A percentile compares a stretch with the other conserved stretches of the same genome.
Evolutionary conservation across 2,797 vertebrate species (phyloP).

Genomic region (Phaenicophaeus curvirostris): DNA sequence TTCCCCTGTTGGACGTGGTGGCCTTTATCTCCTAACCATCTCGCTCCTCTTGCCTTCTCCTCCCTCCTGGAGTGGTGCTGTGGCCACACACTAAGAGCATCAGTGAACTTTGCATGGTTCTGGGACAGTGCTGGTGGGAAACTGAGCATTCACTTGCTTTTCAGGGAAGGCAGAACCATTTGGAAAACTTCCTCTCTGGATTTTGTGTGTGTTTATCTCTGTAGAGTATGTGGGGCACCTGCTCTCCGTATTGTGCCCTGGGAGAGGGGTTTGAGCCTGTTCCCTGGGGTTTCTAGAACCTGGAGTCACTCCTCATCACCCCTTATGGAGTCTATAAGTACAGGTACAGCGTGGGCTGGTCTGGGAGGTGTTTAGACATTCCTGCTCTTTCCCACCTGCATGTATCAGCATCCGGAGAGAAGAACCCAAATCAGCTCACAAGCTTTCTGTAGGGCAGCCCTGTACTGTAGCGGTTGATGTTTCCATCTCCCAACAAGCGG

Average conservation of each 20-base stretch:
- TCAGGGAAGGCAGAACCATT: not conserved
- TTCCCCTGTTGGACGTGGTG: not conserved
- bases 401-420: not conserved
- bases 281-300: not conserved
- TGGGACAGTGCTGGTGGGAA: not conserved
- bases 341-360: rapidly evolving
- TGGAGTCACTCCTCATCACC: rapidly evolving
- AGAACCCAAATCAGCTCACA: not conserved
- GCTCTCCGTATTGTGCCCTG: rapidly evolving
- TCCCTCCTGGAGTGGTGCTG: not conserved
- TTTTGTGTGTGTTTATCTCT: not conserved
- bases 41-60: not conserved
- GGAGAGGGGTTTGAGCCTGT: not conserved
- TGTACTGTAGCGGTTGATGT: rapidly evolving
- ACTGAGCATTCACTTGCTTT: rapidly evolving
- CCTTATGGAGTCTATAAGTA: rapidly evolving
- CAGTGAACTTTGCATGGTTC: rapidly evolving
- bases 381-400: rapidly evolving
- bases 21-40: not conserved
- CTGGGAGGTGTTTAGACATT: rapidly evolving
- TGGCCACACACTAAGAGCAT: not conserved
- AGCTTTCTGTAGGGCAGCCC: rapidly evolving
- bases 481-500: rapidly evolving
- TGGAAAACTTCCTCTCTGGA: not conserved
- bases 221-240: rapidly evolving